A percentile compares a stretch with the other conserved stretches of the same genome.
phyloP scores from a whole-genome alignment of 2,113 vertebrate species.

The Neofelis nebulosa region DNA sequence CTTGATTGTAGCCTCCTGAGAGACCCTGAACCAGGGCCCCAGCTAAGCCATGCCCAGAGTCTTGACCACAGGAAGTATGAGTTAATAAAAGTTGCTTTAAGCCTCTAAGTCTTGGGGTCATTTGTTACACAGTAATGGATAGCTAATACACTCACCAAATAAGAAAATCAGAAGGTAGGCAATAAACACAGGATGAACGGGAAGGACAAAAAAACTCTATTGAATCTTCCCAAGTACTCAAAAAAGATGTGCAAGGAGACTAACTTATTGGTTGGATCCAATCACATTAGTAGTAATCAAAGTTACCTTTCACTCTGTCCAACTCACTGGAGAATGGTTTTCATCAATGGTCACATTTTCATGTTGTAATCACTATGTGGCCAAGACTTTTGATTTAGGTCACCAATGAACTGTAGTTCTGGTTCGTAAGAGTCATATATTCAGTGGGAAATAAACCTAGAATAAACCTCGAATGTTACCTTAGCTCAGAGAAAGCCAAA shows the following conservation, averaged over 20 bases:
- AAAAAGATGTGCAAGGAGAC: not conserved
- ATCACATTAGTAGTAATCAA: not conserved
- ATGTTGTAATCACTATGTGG: not conserved
- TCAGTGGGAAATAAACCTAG: not conserved
- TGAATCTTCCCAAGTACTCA: not conserved
- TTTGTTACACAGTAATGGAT: not conserved
- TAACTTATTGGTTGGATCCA: not conserved
- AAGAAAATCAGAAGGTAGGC: constrained; percentile 28
- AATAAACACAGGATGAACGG: not conserved
- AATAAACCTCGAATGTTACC: not conserved
- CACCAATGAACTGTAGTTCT: not conserved
- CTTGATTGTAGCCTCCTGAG: not conserved
- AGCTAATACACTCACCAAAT: not conserved
- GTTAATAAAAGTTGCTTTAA: not conserved
- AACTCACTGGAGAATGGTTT: not conserved
- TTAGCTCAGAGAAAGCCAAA: not conserved
- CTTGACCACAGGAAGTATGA: not conserved
- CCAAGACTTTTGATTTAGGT: not conserved
- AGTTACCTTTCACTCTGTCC: not conserved
- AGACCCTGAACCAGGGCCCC: not conserved
- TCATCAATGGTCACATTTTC: not conserved
- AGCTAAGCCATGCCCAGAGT: not conserved
- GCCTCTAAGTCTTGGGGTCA: not conserved
- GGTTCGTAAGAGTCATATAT: not conserved
- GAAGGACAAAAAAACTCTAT: not conserved